Percentiles rank a stretch among this genome's conserved stretches.
phyloP scores from a whole-genome alignment of 2,113 vertebrate species.

The Bos javanicus region DNA sequence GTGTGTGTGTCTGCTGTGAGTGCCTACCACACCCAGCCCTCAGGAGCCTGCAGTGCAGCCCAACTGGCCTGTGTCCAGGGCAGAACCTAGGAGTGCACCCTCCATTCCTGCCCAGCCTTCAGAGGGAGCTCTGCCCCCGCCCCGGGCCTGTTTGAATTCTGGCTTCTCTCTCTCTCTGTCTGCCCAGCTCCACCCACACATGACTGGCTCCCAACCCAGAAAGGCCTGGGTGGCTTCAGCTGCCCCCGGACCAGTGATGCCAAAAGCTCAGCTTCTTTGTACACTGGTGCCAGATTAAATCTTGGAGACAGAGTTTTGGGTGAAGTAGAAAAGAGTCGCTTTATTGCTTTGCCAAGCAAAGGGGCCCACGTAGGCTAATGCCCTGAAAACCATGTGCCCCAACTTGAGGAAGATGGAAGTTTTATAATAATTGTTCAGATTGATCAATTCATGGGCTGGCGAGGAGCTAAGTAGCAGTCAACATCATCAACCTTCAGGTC shows the following conservation, averaged over 20 bases:
- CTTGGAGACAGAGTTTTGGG: not conserved
- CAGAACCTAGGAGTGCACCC: rapidly evolving
- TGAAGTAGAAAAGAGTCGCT: not conserved
- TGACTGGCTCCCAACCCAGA: not conserved
- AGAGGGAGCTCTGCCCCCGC: not conserved
- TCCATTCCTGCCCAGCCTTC: rapidly evolving
- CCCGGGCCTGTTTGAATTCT: not conserved
- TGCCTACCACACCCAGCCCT: rapidly evolving
- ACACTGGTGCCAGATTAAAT: not conserved
- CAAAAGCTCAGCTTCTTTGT: not conserved
- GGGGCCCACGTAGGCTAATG: not conserved
- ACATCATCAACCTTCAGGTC: not conserved
- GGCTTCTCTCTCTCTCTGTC: not conserved
- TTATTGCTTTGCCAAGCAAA: not conserved
- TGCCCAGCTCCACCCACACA: not conserved
- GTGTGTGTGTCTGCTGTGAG: not conserved
- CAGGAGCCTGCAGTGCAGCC: not conserved
- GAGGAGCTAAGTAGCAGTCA: not conserved
- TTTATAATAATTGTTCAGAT: not conserved
- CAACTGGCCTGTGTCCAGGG: not conserved
- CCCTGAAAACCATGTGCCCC: not conserved
- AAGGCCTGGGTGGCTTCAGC: not conserved
- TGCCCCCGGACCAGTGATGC: not conserved
- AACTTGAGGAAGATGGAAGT: not conserved
- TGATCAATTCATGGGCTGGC: not conserved